Conservation (phyloP, 1,140 invertebrate genomes). For the Drosophila ironensis region DNA sequence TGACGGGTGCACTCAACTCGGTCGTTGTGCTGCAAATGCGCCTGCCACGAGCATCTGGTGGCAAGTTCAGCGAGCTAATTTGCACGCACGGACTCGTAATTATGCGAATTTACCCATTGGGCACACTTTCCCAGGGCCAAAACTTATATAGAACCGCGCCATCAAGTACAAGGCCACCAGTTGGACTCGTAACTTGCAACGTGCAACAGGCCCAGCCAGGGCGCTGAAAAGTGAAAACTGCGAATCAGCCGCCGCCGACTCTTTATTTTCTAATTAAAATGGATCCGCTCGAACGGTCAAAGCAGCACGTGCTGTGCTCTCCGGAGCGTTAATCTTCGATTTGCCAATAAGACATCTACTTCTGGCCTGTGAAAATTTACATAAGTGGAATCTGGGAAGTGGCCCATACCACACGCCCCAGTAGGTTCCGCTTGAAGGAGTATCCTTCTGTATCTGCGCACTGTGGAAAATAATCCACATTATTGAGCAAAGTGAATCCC, state of each 20-base stretch:
- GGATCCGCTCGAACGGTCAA: conserved; percentile 21
- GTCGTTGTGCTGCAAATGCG: conserved; percentile 8
- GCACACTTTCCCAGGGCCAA: conserved; percentile 55
- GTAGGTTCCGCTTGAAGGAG: conserved; percentile 34
- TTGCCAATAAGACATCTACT: background rate
- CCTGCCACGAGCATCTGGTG: conserved; percentile 14
- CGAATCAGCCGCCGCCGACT: background rate
- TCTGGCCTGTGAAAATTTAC: conserved; percentile 13
- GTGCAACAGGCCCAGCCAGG: conserved; percentile 26
- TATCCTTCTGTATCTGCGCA: background rate
- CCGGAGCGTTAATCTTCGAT: conserved; percentile 26
- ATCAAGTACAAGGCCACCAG: conserved; percentile 46
- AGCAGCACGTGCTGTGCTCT: conserved; percentile 12
- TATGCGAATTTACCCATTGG: conserved; percentile 54
- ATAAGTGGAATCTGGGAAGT: conserved; percentile 29
- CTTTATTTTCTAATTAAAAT: conserved; percentile 34
- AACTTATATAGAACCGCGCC: conserved; percentile 64
- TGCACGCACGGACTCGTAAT: conserved; percentile 56
- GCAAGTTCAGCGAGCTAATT: conserved; percentile 46
- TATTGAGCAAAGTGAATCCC: background rate
- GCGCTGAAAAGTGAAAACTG: conserved; percentile 56
- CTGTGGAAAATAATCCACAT: background rate
- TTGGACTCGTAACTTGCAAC: conserved; percentile 24
- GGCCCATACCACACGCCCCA: conserved; percentile 7
- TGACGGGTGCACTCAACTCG: background rate